phyloP scores from a whole-genome alignment of 2,888 invertebrate genomes.

The Celastrina argiolus region DNA sequence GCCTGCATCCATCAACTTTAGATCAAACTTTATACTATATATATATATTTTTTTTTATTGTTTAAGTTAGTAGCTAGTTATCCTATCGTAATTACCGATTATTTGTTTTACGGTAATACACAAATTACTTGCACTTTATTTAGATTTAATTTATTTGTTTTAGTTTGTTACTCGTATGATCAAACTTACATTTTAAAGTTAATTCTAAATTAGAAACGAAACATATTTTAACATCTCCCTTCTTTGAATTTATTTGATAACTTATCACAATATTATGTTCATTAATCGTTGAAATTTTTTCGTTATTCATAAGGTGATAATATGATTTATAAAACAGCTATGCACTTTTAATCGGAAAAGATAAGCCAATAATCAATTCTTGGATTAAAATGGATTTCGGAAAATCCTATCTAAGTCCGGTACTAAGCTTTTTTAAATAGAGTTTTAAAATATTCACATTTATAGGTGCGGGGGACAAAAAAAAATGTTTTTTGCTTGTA shows the following conservation, averaged over 20 bases:
- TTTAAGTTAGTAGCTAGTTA: no score
- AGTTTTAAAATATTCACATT: not conserved
- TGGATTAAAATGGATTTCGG: not conserved
- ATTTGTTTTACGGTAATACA: no score
- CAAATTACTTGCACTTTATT: no score
- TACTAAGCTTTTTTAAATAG: no score
- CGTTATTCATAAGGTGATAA: constrained; percentile 2
- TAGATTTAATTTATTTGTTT: no score
- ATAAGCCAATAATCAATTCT: constrained; percentile 13
- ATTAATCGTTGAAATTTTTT: not conserved
- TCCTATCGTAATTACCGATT: no score
- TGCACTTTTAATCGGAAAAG: constrained; percentile 2
- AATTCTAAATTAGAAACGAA: not conserved
- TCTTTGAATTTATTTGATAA: not conserved
- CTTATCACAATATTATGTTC: not conserved
- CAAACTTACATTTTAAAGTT: no score
- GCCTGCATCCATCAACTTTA: no score
- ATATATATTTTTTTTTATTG: no score
- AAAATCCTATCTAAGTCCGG: not conserved
- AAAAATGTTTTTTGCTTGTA: no score
- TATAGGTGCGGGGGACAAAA: not conserved
- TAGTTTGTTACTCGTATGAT: no score
- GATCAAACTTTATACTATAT: no score
- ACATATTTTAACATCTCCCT: not conserved
- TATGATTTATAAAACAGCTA: not conserved